phyloP scores from a whole-genome alignment of 2,797 vertebrate genomes.

The Tragopan temminckii region DNA sequence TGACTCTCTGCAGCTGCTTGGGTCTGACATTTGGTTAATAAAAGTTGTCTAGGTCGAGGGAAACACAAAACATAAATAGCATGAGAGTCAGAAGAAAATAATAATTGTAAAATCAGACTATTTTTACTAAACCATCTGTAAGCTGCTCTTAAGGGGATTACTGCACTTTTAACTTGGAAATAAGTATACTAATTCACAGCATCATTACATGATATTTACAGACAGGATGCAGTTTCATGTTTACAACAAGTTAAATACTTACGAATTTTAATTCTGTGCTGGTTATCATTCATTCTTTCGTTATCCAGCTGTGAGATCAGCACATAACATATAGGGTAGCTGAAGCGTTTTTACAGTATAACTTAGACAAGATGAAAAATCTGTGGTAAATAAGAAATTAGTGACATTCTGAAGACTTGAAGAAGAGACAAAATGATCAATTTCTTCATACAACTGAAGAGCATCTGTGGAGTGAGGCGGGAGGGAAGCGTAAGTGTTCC shows the following conservation, averaged over 20 bases:
- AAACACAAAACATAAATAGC: constrained; percentile 21
- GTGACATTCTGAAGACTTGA: constrained; percentile 24
- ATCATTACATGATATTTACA: constrained; percentile 39
- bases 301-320: constrained; percentile 55
- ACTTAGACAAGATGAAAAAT: not conserved
- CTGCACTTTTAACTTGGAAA: constrained; percentile 55
- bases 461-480: not conserved
- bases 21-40: constrained; percentile 8
- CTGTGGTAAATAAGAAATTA: constrained; percentile 54
- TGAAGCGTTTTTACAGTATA: not conserved
- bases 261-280: constrained; percentile 48
- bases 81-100: constrained; percentile 36
- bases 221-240: constrained; percentile 32
- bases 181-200: constrained; percentile 24
- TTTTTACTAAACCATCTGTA: constrained; percentile 30
- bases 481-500: not conserved
- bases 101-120: constrained; percentile 50
- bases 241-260: not conserved
- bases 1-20: constrained; percentile 13
- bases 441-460: constrained; percentile 33
- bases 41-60: constrained; percentile 6
- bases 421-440: constrained; percentile 33
- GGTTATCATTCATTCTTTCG: constrained; percentile 42
- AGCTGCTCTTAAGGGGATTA: constrained; percentile 4
- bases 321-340: not conserved